Evolutionary conservation across 2,113 vertebrate species (phyloP).

Genomic region (Saiga tatarica): DNA sequence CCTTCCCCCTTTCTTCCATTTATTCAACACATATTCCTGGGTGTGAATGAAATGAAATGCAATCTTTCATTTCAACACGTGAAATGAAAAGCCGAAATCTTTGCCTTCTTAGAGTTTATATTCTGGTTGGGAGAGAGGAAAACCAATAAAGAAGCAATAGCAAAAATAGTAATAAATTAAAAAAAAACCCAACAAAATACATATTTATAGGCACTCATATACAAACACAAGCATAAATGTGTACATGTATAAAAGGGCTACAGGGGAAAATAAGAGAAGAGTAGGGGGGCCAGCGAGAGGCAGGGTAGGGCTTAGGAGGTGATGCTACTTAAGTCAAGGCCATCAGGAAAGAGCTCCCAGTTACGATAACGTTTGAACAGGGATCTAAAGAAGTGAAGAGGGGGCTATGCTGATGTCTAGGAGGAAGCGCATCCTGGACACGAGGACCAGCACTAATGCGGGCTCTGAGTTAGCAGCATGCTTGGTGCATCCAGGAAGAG

Average conservation of each 20-base stretch:
- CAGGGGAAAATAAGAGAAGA: not conserved
- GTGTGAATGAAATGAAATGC: not conserved
- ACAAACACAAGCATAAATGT: not conserved
- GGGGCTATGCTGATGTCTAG: not conserved
- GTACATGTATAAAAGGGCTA: not conserved
- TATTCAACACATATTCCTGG: not conserved
- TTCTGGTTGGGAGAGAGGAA: not conserved
- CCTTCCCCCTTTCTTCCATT: not conserved
- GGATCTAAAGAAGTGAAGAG: not conserved
- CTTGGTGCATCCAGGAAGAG: not conserved
- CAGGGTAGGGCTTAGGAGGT: not conserved
- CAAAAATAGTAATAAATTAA: not conserved
- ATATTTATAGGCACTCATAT: not conserved
- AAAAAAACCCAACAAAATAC: not conserved
- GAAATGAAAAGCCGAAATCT: not conserved
- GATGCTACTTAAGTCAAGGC: not conserved
- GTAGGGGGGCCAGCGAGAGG: not conserved
- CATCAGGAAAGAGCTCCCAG: not conserved
- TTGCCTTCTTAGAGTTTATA: not conserved
- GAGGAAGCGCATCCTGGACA: not conserved
- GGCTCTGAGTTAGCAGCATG: not conserved
- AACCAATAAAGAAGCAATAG: not conserved
- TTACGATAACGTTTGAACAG: not conserved
- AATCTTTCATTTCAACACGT: not conserved
- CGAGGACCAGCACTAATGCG: fast-evolving